Base-by-base conservation (phyloP, 2,888 invertebrate species). In the Eurois occulta region DNA sequence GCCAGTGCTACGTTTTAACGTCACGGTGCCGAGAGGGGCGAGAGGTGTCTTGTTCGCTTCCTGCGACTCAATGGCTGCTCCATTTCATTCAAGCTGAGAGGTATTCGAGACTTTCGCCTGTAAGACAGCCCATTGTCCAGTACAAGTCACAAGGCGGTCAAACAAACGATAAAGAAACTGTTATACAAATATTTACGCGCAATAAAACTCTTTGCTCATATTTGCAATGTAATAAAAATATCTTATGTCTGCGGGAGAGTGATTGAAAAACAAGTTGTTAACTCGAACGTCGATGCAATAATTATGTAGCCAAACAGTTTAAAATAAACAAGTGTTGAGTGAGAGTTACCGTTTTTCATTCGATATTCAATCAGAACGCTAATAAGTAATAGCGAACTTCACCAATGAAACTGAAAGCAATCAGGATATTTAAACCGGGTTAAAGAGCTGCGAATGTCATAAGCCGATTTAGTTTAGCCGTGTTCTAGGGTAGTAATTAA, bases 181-280 rank as follows among this genome's bases (percentile, higher is more conserved):
- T 88, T 82, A 85, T 76, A 75, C 76, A 80, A 86, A 88, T 85
- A 83, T 88, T 85, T 81, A 84, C 76, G 82, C 70, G 43, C 69
- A 81, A 84, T 83, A 78, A 85, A 86, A 81, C 60, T 79, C 60
- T 74, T 71, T 55, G 46, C 28, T 62, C 52, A 64, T 32, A 43
- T 32, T 68, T 48, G n/a, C 8, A 41, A 28, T 62, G 35, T 43
- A 52, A 62, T 48, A 48, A 80, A 67, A 68, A 76, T 55, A 68
- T 65, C 0, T 62, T 60, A 18, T 68, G 24, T 32, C 48, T 38
- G 16, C 16, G n/a, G 18, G 32, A 55, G 18, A 21, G 46, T 62
- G 5, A 28, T 75, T 81, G 60, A 43, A 28, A 52, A 60, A 43
- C 28, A 52, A 43, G 28, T 60, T 52, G 21, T 8, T 66, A 66